Conservation (phyloP, 2,888 invertebrate genomes). For the Zelleria hepariella region DNA sequence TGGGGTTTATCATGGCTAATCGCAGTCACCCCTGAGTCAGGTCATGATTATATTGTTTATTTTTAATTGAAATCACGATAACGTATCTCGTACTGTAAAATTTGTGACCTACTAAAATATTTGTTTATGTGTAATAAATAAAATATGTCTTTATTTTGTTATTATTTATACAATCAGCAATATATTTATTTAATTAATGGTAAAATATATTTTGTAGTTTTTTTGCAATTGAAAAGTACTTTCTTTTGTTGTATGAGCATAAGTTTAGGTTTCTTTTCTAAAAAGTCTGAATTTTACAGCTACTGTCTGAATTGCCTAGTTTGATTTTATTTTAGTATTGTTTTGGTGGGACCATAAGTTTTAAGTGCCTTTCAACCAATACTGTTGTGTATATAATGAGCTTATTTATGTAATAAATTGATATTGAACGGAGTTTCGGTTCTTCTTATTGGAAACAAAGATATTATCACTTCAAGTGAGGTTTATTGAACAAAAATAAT, state of each 20-base stretch:
- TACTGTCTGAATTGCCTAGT: too few relatives aligned
- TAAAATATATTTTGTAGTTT: neutral
- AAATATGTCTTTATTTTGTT: too few relatives aligned
- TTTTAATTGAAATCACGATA: too few relatives aligned
- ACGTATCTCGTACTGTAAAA: too few relatives aligned
- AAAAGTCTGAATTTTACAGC: too few relatives aligned
- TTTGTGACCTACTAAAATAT: too few relatives aligned
- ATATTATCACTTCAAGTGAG: conserved; percentile 52
- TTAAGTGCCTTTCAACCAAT: conserved; percentile 55
- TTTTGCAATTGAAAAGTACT: neutral
- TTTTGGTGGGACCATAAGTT: conserved; percentile 61
- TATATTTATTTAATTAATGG: neutral
- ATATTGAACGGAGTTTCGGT: conserved; percentile 27
- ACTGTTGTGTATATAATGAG: conserved; percentile 45
- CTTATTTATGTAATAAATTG: conserved; percentile 28
- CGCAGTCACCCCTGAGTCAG: neutral
- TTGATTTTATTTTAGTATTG: conserved; percentile 18
- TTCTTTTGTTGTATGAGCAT: too few relatives aligned
- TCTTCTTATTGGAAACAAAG: neutral
- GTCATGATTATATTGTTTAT: neutral
- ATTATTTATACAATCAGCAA: too few relatives aligned
- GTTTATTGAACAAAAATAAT: conserved; percentile 70
- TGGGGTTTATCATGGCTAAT: neutral
- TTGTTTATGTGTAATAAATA: too few relatives aligned
- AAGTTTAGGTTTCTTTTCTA: too few relatives aligned